These are phyloP conservation scores for Dasyornis broadbenti DNA, from an alignment of 2,113 vertebrate genomes.

Conservation along the genomic window DNA sequence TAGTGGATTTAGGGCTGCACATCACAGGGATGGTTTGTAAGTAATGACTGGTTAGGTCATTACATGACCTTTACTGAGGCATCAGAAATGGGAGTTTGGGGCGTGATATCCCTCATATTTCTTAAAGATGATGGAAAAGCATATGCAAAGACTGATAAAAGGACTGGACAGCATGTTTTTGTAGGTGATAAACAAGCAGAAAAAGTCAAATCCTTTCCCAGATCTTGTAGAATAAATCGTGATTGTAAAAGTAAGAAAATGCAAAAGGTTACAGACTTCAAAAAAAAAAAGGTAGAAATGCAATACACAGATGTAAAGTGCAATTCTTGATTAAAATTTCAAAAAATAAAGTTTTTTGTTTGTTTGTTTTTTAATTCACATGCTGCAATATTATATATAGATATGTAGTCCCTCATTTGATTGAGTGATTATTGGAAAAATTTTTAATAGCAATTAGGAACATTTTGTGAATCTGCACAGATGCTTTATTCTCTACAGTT, in stretches of 20 bases:
- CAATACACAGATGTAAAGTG: not conserved
- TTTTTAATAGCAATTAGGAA: not conserved
- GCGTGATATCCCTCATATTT: accelerated
- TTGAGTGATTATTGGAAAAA: not conserved
- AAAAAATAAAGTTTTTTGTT: accelerated
- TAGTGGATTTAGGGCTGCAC: not conserved
- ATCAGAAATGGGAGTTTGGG: not conserved
- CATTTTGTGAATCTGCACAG: not conserved
- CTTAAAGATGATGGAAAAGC: not conserved
- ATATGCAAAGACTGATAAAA: not conserved
- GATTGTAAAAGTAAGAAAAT: not conserved
- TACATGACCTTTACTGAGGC: not conserved
- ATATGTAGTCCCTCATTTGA: not conserved
- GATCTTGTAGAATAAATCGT: not conserved
- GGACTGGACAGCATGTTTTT: not conserved
- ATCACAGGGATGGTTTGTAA: not conserved
- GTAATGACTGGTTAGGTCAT: not conserved
- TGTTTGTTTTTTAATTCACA: not conserved
- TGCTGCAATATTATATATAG: not conserved
- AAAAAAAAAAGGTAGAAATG: not conserved
- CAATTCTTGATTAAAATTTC: not conserved
- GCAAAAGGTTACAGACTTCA: not conserved
- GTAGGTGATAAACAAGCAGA: not conserved
- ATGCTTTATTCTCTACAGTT: not conserved
- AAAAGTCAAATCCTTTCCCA: not conserved